Conservation (phyloP, 2,888 invertebrate species). For the Agonopterix alstromeriana region DNA sequence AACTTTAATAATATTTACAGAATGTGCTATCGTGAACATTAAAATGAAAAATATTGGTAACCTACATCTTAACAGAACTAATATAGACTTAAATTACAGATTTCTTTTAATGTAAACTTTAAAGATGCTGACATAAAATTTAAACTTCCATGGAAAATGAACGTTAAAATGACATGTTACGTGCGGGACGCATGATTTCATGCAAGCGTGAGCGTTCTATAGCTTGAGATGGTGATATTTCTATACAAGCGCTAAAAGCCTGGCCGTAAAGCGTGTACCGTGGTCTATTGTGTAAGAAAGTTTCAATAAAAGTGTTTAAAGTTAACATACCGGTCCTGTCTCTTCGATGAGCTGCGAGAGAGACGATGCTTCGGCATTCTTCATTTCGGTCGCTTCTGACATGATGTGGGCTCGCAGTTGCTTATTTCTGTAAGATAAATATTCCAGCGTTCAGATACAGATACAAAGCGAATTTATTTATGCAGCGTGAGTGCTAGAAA, state of each 20-base stretch:
- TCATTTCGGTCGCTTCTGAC: slow-evolving; percentile 80
- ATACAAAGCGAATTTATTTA: no score
- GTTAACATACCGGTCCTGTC: slow-evolving; percentile 56
- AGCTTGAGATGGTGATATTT: slow-evolving; percentile 5
- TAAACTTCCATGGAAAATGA: slow-evolving; percentile 1
- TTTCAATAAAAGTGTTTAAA: slow-evolving; percentile 1
- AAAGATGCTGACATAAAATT: background rate
- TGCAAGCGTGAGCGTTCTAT: slow-evolving; percentile 31
- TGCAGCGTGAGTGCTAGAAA: no score
- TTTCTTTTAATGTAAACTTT: no score
- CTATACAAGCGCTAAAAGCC: slow-evolving; percentile 23
- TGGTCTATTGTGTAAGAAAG: slow-evolving; percentile 14
- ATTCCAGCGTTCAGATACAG: no score
- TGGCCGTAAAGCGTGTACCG: slow-evolving; percentile 37
- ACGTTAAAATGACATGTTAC: slow-evolving; percentile 14
- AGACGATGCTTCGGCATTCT: slow-evolving; percentile 67
- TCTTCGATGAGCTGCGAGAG: slow-evolving; percentile 75
- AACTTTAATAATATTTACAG: no score
- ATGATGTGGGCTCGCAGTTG: slow-evolving; percentile 85
- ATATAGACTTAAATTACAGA: no score
- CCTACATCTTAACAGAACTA: no score
- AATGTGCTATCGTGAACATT: no score
- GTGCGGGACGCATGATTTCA: slow-evolving; percentile 23
- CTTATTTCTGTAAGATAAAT: slow-evolving; percentile 75
- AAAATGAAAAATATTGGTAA: no score